Base-by-base conservation (phyloP, 2,797 vertebrate genomes). In the Atherinosoma microstoma region DNA sequence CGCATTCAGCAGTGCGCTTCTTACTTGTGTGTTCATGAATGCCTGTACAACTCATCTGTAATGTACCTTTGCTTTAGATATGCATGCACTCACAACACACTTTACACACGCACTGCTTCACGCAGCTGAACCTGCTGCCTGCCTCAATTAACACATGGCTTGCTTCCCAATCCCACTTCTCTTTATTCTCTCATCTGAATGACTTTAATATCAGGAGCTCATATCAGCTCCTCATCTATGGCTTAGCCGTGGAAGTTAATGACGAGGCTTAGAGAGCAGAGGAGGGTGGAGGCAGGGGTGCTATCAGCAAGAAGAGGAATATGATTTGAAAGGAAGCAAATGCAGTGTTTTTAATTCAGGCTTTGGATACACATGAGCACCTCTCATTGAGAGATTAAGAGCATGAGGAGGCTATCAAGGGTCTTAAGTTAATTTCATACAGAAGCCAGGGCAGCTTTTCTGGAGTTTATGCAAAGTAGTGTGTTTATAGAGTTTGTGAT, bases 301-400 rank as follows among this genome's bases (percentile, higher is more conserved):
- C 87, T 93, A 94, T 95, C 94, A 87, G 83, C 76, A n/a, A 69
- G 79, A 89, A 74, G 78, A 87, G 78, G 79, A 87, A 85, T 90
- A 92, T 90, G 86, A 93, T 89, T 91, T 93, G 80, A 90, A 87
- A 86, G 67, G 77, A 91, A 88, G 86, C 83, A 85, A 67, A 86
- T 85, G 78, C 78, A 30, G 72, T 86, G 87, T 87, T 94, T 94
- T 94, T 87, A 94, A 95, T 95, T 94, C 91, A 88, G 88, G 86
- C 73, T 78, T 86, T 91, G 89, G 94, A 94, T 91, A 91, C 93
- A 94, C 93, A 92, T 91, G 93, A 94, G 90, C 89, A 91, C 84
- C 87, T 91, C 89, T 84, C 80, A 90, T 84, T 89, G 91, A 87
- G 91, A 94, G 91, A 93, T 92, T 94, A 92, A 82, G 83, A 77